Base-by-base conservation (phyloP, 2,113 vertebrate species). In the Pelobates fuscus region DNA sequence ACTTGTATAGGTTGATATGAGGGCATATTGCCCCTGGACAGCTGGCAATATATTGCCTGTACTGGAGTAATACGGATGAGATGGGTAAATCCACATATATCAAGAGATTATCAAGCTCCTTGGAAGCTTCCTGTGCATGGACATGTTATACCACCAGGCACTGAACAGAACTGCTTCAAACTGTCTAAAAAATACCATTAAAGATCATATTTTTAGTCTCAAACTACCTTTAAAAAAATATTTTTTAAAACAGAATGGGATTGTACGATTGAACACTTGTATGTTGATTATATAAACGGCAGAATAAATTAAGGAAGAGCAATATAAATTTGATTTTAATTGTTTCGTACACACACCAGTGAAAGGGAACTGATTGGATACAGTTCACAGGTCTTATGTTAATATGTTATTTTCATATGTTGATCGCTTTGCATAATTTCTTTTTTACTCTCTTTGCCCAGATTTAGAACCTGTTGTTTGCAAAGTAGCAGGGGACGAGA, bases 361-460 rank as follows among this genome's bases (percentile, higher is more conserved):
- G 97, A 94, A 95, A 98, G 95, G 95, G 95, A 98, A 97, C 95
- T 97, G 97, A 98, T 98, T 98, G 96, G 96, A 98, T 94, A 97
- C 97, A 98, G 96, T 97, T 98, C 95, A 97, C 92, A 96, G 95
- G 94, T 94, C 94, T 93, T 96, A 95, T 96, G 96, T 97, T 98
- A 98, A 98, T 98, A 95, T 25, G 86, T 93, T 96, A 96, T 97
- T 97, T 98, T 98, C 95, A 95, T 95, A 96, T 94, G 94, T 96
- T 97, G 96, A 96, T 98, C 95, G 94, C 93, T 98, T 95, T 95
- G 18, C 94, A 96, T 95, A 97, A 95, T 95, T 92, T 95, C 92
- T 89, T 90, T 90, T 91, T 89, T 91, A 92, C 91, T 92, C 90
- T 41, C 37, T 41, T 41, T 8, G 37, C 7, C 7, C 30, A 92